phyloP scores from a whole-genome alignment of 2,888 invertebrate genomes.

The Ptychoptera contaminata region DNA sequence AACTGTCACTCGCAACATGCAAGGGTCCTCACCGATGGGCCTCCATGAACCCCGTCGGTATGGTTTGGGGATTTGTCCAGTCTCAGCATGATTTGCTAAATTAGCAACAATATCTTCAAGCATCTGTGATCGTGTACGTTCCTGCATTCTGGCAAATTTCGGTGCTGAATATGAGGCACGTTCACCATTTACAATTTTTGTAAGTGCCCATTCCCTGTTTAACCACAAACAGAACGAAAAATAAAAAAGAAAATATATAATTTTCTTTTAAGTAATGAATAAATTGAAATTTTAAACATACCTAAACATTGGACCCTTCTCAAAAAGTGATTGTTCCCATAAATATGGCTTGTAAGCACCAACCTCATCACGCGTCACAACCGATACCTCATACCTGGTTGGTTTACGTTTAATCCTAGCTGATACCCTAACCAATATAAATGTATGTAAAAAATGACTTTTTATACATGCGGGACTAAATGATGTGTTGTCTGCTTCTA shows the following conservation, averaged over 20 bases:
- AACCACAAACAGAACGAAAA: slow-evolving; percentile 1
- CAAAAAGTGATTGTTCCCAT: slow-evolving; percentile 89
- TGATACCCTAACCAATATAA: slow-evolving; percentile 70
- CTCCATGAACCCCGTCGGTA: slow-evolving; percentile 87
- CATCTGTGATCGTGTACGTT: slow-evolving; percentile 84
- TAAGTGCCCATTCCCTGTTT: slow-evolving; percentile 70
- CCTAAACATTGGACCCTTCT: slow-evolving; percentile 89
- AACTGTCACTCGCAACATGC: slow-evolving; percentile 18
- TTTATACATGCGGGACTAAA: slow-evolving; percentile 91
- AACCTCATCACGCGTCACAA: slow-evolving; percentile 86
- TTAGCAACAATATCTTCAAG: slow-evolving; percentile 88
- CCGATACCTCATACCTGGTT: slow-evolving; percentile 79
- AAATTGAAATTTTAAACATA: slow-evolving; percentile 17
- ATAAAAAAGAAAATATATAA: not conserved
- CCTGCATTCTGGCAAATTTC: slow-evolving; percentile 90
- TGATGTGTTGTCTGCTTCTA: slow-evolving; percentile 83
- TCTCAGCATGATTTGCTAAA: slow-evolving; percentile 84
- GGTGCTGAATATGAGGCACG: slow-evolving; percentile 88
- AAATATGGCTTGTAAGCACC: slow-evolving; percentile 91
- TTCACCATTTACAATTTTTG: slow-evolving; percentile 88
- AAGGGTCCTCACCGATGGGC: slow-evolving; percentile 51
- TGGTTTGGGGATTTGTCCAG: slow-evolving; percentile 89
- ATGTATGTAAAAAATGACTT: slow-evolving; percentile 87
- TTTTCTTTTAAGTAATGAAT: not conserved
- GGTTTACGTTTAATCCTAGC: slow-evolving; percentile 74